These are phyloP conservation scores for Lepisosteus oculatus DNA, from an alignment of 2,113 vertebrate species.

Conservation along the genomic window DNA sequence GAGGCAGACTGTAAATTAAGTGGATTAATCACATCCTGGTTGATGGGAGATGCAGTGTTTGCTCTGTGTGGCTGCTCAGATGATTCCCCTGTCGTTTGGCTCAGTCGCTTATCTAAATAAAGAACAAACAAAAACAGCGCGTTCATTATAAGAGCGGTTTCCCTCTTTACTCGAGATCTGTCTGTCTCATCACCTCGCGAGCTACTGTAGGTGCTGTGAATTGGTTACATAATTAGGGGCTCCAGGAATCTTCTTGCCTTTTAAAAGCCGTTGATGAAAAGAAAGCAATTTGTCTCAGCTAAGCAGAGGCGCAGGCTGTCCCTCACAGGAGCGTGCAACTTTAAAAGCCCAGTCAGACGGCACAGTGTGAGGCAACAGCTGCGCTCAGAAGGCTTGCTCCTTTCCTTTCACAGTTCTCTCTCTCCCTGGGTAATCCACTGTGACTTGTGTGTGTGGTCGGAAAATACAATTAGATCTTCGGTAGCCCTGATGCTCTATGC, in stretches of 20 bases:
- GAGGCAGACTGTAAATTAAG: not conserved
- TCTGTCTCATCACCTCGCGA: not conserved
- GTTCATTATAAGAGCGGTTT: not conserved
- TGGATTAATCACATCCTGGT: conserved; percentile 11
- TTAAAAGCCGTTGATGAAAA: conserved; percentile 6
- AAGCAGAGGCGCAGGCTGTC: not conserved
- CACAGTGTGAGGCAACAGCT: conserved; percentile 2
- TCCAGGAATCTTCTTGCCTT: not conserved
- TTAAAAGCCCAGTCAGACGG: conserved; percentile 25
- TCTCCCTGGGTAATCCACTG: not conserved
- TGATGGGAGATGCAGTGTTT: not conserved
- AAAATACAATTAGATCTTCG: conserved; percentile 13
- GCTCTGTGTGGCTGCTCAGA: not conserved
- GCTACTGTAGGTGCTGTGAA: not conserved
- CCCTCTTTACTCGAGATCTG: conserved; percentile 1
- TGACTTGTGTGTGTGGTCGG: not conserved
- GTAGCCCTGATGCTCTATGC: conserved; percentile 26
- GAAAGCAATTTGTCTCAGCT: conserved; percentile 9
- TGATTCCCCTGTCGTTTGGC: conserved; percentile 10
- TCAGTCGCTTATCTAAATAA: conserved; percentile 3
- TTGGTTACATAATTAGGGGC: conserved; percentile 7
- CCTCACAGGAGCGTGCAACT: conserved; percentile 22
- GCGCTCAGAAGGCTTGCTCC: conserved; percentile 9
- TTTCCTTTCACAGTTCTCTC: not conserved
- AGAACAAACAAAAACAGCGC: conserved; percentile 11